Percentiles rank a stretch among this genome's conserved stretches.
phyloP scores from a whole-genome alignment of 2,888 invertebrate genomes.

The Merodon equestris region DNA sequence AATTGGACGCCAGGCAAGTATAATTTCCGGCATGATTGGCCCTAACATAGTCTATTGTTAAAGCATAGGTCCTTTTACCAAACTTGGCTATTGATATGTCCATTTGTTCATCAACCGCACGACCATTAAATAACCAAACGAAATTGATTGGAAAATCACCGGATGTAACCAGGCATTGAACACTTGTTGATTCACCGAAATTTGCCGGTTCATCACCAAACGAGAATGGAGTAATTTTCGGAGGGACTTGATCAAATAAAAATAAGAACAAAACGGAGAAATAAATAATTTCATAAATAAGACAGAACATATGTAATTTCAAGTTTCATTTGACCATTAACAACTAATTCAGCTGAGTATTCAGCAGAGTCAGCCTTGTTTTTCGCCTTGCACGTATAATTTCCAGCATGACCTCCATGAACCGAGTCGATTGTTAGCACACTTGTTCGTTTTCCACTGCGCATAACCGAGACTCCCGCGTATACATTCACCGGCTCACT shows the following conservation, averaged over 20 bases:
- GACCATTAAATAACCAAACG: constrained; percentile 82
- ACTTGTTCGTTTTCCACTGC: constrained; percentile 81
- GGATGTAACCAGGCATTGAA: constrained; percentile 81
- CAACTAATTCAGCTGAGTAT: constrained; percentile 78
- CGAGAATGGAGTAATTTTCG: constrained; percentile 83
- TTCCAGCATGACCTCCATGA: constrained; percentile 82
- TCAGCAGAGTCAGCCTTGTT: constrained; percentile 81
- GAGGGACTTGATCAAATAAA: constrained; percentile 81
- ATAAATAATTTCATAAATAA: constrained; percentile 73
- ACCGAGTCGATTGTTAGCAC: constrained; percentile 84
- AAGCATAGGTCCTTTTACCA: constrained; percentile 81
- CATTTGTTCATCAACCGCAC: constrained; percentile 74
- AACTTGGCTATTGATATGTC: constrained; percentile 78
- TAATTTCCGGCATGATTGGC: constrained; percentile 83
- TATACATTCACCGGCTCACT: constrained; percentile 73
- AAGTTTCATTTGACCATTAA: constrained; percentile 74
- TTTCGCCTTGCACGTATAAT: constrained; percentile 83
- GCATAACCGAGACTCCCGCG: constrained; percentile 74
- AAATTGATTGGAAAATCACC: constrained; percentile 83
- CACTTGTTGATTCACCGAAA: constrained; percentile 81
- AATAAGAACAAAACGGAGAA: constrained; percentile 38
- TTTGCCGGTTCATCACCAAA: constrained; percentile 84
- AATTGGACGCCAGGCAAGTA: constrained; percentile 82
- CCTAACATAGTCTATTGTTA: constrained; percentile 83
- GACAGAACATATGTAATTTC: not conserved